Evolutionary conservation across 2,797 vertebrate species (phyloP), one percentile per base, ranked within the genome.

Genomic region (Lutjanus campechanus): DNA sequence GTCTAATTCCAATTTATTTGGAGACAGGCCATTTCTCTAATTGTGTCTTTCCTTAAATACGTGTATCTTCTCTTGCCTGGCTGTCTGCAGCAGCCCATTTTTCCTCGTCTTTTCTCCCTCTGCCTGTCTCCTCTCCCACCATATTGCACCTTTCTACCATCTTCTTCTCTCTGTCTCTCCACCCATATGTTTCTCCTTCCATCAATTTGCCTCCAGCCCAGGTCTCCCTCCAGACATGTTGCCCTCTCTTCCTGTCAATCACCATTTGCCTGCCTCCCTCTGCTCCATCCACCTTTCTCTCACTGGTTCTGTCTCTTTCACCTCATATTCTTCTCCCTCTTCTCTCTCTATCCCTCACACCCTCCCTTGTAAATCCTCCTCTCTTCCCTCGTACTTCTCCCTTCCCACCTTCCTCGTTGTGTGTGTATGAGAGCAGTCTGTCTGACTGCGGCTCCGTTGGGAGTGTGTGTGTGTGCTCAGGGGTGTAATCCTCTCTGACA

Each of bases 401-500:
- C 65, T 55, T 43, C 64, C 84, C 59, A 77, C 69, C 83, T 80
- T 76, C 68, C 67, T 80, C 4, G 1, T 46, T 53, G 51, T 65
- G 69, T 69, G 75, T 79, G 69, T 8, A 73, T 58, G 82, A 59
- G 82, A 49, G 53, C 76, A 71, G 44, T 56, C 66, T 61, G 83
- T 86, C 83, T 93, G 78, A 81, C 86, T 87, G 84, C 10, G 9
- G 73, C 83, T 91, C 88, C 76, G 44, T 19, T 81, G 91, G 82
- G 92, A 90, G 77, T 78, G 85, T 82, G 83, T 92, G 89, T 85
- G 93, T 90, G 92, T 82, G 87, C 86, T 95, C 95, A 94, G 89
- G 93, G 89, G 91, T 96, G 93, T 95, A 95, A 96, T 95, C 93
- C 91, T 90, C 88, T 91, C 84, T 94, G 94, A 96, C 93, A 95